Evolutionary conservation across 1,140 invertebrate genomes (phyloP), one percentile per base, ranked within the genome.

Genomic region (Lethrus apterus): DNA sequence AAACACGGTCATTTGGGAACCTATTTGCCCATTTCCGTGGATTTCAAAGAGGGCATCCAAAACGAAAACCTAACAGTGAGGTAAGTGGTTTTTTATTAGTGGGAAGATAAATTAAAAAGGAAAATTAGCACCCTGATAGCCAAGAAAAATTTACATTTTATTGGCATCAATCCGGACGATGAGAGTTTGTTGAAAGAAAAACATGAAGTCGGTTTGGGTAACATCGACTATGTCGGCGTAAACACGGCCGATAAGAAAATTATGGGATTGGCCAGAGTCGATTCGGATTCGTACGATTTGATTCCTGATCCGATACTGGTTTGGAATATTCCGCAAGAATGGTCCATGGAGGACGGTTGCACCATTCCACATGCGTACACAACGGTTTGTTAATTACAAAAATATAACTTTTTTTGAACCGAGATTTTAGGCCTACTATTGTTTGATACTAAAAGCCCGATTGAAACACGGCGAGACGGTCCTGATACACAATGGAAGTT

Each of bases 401-500:
- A 26, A 5, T n/a, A n/a, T n/a, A n/a, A n/a, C n/a, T n/a, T n/a
- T 33, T 44, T 21, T 1, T 33, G 17, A 20, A 21, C n/a, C 23
- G 23, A 21, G 2, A 20, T 57, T 57, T 14, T 50, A 68, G 64
- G 65, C 66, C 7, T 81, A 78, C 59, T 80, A 80, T 63, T 74
- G 76, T n/a, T 62, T 84, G 4, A 60, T 79, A 23, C 62, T 73
- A 21, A 64, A 75, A 47, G 79, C 71, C 2, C 55, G 65, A 24
- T 61, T 83, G 10, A 62, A 67, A 53, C 63, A 65, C 50, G 78
- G 76, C 9, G 76, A 83, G 41, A 71, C 62, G 1, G 65, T 86
- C 9, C 63, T 86, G 1, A 77, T 86, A 33, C 81, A 85, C 57
- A 77, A 79, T 35, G 84, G 81, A 10, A 74, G 75, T 52, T 81